These are phyloP conservation scores for Synodontis membranacea DNA, from an alignment of 2,113 vertebrate species.

Conservation along the genomic window DNA sequence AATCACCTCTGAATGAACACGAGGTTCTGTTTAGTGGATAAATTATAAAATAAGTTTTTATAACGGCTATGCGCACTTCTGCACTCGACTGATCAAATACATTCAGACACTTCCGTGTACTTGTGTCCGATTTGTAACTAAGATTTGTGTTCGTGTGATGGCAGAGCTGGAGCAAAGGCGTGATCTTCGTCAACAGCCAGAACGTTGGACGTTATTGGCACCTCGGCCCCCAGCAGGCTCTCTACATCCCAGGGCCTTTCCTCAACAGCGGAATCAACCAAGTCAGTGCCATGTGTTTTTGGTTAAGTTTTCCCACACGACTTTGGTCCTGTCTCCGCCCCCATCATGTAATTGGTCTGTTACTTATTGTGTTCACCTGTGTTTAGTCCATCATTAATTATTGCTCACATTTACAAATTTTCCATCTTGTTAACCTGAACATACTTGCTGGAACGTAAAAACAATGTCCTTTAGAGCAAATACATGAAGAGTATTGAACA, in stretches of 20 bases:
- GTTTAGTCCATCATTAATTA: not conserved
- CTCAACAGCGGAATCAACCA: slow-evolving; percentile 83
- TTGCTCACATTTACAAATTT: not conserved
- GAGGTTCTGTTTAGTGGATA: not conserved
- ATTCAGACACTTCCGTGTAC: not conserved
- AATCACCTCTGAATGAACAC: not conserved
- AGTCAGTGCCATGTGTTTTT: slow-evolving; percentile 67
- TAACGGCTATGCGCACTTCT: not conserved
- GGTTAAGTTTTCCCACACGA: not conserved
- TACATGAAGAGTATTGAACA: not conserved
- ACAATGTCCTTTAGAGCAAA: not conserved
- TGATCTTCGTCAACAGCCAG: slow-evolving; percentile 85
- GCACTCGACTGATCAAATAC: not conserved
- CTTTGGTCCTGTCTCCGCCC: not conserved
- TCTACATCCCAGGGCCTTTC: slow-evolving; percentile 88
- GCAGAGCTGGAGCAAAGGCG: slow-evolving; percentile 96
- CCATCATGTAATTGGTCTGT: not conserved
- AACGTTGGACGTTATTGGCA: slow-evolving; percentile 95
- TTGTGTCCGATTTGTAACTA: not conserved
- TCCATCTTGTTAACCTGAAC: not conserved
- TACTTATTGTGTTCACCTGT: not conserved
- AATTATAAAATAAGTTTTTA: not conserved
- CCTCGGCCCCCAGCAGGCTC: slow-evolving; percentile 88
- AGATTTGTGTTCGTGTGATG: not conserved
- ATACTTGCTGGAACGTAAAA: not conserved